A percentile compares a stretch with the other conserved stretches of the same genome.
These are phyloP conservation scores for Ammodytes dubius DNA, from an alignment of 2,113 vertebrate species.

Conservation along the genomic window DNA sequence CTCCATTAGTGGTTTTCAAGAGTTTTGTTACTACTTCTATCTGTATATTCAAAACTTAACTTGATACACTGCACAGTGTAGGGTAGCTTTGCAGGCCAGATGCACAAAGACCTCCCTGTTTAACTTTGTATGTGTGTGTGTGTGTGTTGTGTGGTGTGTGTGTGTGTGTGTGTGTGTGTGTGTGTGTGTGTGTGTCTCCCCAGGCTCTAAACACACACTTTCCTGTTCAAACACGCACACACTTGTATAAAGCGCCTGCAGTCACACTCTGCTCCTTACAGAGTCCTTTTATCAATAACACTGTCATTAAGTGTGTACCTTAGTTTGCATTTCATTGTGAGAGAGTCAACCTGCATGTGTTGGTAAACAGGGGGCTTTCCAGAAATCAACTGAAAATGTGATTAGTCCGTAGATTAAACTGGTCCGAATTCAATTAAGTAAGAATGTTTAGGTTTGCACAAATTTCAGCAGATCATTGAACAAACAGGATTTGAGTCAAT, in stretches of 20 bases:
- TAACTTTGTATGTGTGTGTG: slow-evolving; percentile 32
- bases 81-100: slow-evolving; percentile 37
- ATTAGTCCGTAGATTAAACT: slow-evolving; percentile 1
- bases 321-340: not conserved
- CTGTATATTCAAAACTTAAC: not conserved
- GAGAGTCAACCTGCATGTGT: slow-evolving; percentile 13
- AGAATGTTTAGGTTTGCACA: slow-evolving; percentile 29
- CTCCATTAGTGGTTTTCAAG: not conserved
- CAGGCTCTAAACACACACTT: slow-evolving; percentile 53
- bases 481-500: slow-evolving; percentile 11
- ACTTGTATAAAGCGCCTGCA: slow-evolving; percentile 41
- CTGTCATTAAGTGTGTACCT: slow-evolving; percentile 17
- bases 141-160: slow-evolving; percentile 19
- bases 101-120: slow-evolving; percentile 77
- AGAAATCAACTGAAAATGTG: slow-evolving; percentile 18
- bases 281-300: slow-evolving; percentile 31
- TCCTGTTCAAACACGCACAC: slow-evolving; percentile 62
- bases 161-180: slow-evolving; percentile 1
- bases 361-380: slow-evolving; percentile 15
- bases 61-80: slow-evolving; percentile 22
- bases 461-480: not conserved
- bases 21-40: not conserved
- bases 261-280: slow-evolving; percentile 5
- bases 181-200: slow-evolving; percentile 44
- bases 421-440: slow-evolving; percentile 17